A percentile compares a stretch with the other conserved stretches of the same genome.
These are phyloP conservation scores for Campopleginae sp. DNA, from an alignment of 2,888 invertebrate species.

Conservation along the genomic window DNA sequence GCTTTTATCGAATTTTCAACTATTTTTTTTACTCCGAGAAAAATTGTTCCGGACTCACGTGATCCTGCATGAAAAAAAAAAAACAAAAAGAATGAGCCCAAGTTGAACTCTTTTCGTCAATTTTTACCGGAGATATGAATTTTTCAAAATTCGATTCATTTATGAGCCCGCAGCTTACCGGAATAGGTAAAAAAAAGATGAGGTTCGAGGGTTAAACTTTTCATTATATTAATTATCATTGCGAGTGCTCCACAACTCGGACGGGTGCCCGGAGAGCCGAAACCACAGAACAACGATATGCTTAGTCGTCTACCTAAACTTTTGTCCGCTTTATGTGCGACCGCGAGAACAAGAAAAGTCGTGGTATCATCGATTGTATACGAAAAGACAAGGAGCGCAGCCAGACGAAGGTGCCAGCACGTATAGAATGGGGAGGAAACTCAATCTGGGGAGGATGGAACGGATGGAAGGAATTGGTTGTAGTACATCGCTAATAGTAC, in stretches of 20 bases:
- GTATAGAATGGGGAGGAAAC: constrained; percentile 36
- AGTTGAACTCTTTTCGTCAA: too few relatives aligned
- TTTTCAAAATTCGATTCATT: too few relatives aligned
- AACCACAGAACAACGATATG: constrained; percentile 62
- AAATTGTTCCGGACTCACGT: too few relatives aligned
- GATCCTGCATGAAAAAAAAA: too few relatives aligned
- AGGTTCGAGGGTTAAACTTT: too few relatives aligned
- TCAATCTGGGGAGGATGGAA: constrained; percentile 38
- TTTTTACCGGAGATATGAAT: too few relatives aligned
- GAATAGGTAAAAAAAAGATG: too few relatives aligned
- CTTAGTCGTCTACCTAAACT: constrained; percentile 54
- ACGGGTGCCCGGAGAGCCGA: neutral
- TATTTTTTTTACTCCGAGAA: too few relatives aligned
- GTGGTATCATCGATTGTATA: constrained; percentile 16
- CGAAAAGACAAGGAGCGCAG: constrained; percentile 38
- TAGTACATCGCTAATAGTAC: constrained; percentile 65
- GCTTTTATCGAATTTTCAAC: too few relatives aligned
- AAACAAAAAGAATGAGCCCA: too few relatives aligned
- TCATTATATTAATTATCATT: constrained; percentile 18
- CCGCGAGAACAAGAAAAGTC: constrained; percentile 36
- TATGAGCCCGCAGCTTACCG: too few relatives aligned
- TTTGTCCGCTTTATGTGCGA: constrained; percentile 62
- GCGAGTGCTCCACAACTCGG: constrained; percentile 14
- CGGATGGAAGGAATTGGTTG: constrained; percentile 38
- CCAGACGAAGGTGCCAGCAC: constrained; percentile 20